These are phyloP conservation scores for Macrostomum lignano DNA, from an alignment of 1,140 invertebrate genomes.

Conservation along the genomic window DNA sequence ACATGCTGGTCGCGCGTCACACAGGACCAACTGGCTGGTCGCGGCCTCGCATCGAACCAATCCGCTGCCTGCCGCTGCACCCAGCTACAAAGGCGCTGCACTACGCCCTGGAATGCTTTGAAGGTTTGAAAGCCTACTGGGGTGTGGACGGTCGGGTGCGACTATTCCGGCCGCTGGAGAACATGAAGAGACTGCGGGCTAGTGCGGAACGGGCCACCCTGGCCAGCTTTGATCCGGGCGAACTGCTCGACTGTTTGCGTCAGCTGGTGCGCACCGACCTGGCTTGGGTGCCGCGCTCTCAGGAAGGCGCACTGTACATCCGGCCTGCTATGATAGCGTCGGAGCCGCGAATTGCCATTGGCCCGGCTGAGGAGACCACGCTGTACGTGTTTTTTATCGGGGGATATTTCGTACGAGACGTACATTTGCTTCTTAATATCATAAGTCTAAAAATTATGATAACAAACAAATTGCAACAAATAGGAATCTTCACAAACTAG, in stretches of 20 bases:
- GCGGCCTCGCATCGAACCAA: neutral
- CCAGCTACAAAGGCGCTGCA: slow-evolving; percentile 6
- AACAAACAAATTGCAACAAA: no score
- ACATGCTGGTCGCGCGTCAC: slow-evolving; percentile 5
- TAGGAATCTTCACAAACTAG: no score
- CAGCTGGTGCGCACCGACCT: slow-evolving; percentile 64
- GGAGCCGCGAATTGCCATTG: no score
- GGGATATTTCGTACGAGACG: no score
- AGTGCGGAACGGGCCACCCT: slow-evolving; percentile 54
- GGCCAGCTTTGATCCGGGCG: slow-evolving; percentile 57
- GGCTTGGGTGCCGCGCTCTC: slow-evolving; percentile 78
- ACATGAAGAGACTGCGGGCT: slow-evolving; percentile 65
- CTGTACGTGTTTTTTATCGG: no score
- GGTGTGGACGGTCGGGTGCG: slow-evolving; percentile 69
- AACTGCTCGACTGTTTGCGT: slow-evolving; percentile 57
- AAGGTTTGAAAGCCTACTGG: slow-evolving; percentile 88
- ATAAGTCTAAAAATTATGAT: no score
- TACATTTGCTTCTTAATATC: no score
- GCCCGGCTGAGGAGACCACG: no score
- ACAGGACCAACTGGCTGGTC: slow-evolving; percentile 2
- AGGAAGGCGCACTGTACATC: slow-evolving; percentile 60
- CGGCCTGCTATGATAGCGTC: slow-evolving; percentile 81
- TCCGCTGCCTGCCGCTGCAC: slow-evolving; percentile 3
- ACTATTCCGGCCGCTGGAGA: slow-evolving; percentile 70
- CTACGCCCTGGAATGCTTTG: slow-evolving; percentile 73